Conservation (phyloP, 2,797 vertebrate species). For the Moxostoma hubbsi region DNA sequence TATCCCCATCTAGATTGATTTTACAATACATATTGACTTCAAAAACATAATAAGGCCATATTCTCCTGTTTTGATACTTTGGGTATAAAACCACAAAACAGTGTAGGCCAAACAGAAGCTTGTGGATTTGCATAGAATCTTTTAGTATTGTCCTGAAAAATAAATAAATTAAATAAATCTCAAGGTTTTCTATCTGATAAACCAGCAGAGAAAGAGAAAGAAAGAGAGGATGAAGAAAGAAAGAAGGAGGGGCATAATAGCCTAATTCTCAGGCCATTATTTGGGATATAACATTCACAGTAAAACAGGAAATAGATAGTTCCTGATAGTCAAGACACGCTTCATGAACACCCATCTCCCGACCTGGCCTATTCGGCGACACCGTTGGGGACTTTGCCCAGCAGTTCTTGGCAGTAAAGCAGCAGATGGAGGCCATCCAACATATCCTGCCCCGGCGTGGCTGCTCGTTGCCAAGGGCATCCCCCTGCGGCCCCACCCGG, state of each 20-base stretch:
- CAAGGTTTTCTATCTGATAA: slow-evolving; percentile 7
- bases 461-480: too few species aligned
- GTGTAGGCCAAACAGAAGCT: slow-evolving; percentile 59
- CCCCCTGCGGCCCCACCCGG: too few species aligned
- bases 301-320: too few species aligned
- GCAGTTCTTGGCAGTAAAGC: too few species aligned
- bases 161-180: neutral
- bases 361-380: too few species aligned
- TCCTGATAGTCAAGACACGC: too few species aligned
- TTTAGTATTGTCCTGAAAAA: neutral
- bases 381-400: too few species aligned
- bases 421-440: too few species aligned
- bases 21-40: slow-evolving; percentile 99
- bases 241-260: neutral
- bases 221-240: slow-evolving; percentile 31
- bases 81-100: slow-evolving; percentile 71
- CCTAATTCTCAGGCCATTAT: neutral
- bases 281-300: too few species aligned
- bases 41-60: slow-evolving; percentile 97
- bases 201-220: neutral
- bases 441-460: too few species aligned
- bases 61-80: slow-evolving; percentile 95
- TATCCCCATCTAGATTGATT: slow-evolving; percentile 99
- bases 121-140: slow-evolving; percentile 14
- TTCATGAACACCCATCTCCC: too few species aligned